A percentile compares a stretch with the other conserved stretches of the same genome.
phyloP scores from a whole-genome alignment of 1,140 invertebrate genomes.

The Triops longicaudatus region DNA sequence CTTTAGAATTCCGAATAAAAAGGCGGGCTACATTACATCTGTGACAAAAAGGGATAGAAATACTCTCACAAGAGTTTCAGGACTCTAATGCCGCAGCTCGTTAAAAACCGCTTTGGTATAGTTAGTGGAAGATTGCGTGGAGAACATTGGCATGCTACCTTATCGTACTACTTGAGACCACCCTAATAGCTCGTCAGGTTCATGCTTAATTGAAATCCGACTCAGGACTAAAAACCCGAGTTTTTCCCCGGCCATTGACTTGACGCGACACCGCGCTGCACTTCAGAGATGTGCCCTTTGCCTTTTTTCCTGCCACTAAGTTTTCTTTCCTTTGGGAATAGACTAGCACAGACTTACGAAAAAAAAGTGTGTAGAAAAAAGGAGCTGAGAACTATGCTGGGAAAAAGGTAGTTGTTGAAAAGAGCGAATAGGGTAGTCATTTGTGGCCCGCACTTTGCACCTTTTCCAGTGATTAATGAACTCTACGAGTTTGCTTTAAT shows the following conservation, averaged over 20 bases:
- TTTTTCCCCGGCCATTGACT: conserved; percentile 13
- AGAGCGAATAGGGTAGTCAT: background rate
- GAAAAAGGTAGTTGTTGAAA: background rate
- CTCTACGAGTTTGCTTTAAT: background rate
- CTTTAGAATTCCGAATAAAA: background rate
- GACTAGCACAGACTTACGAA: background rate
- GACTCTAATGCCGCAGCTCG: background rate
- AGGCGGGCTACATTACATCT: background rate
- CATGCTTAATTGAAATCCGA: conserved; percentile 9
- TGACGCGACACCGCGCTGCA: background rate
- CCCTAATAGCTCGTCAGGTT: background rate
- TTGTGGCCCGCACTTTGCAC: conserved; percentile 10
- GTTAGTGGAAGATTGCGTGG: background rate
- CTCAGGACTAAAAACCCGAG: background rate
- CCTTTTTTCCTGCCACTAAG: background rate
- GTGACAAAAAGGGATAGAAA: background rate
- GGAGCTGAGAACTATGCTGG: background rate
- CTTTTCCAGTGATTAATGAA: conserved; percentile 7
- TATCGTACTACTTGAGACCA: background rate
- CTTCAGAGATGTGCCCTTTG: background rate
- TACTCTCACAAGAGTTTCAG: background rate
- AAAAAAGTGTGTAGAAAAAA: background rate
- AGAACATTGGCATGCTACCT: background rate
- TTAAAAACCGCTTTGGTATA: background rate
- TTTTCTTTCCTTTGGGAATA: background rate